Percentiles rank a stretch among this genome's conserved stretches.
Conservation (phyloP, 2,797 vertebrate genomes). For the Anabacerthia variegaticeps region DNA sequence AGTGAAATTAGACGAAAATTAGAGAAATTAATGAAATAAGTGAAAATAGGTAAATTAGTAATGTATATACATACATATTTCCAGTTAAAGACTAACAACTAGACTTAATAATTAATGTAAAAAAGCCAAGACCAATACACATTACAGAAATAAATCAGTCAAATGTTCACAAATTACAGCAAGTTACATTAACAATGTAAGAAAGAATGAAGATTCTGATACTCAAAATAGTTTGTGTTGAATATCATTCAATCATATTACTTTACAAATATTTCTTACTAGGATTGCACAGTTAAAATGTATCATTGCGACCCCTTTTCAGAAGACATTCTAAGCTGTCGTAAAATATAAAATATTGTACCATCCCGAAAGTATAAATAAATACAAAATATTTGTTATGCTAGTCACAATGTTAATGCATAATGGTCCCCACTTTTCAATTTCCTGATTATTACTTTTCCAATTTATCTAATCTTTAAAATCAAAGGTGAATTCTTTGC, state of each 20-base stretch:
- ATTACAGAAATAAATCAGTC: not conserved
- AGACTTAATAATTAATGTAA: not conserved
- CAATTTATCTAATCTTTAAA: constrained; percentile 60
- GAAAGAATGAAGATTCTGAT: not conserved
- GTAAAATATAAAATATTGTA: constrained; percentile 20
- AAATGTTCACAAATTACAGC: not conserved
- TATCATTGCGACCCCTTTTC: not conserved
- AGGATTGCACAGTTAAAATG: not conserved
- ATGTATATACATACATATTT: not conserved
- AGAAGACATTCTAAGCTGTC: constrained; percentile 10
- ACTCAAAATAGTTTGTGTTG: not conserved
- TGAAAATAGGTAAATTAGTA: not conserved
- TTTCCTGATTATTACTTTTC: constrained; percentile 46
- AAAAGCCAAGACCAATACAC: not conserved
- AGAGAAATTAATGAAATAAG: not conserved
- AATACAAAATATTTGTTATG: not conserved
- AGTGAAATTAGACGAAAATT: not conserved
- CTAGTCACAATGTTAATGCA: constrained; percentile 16
- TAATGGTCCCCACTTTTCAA: constrained; percentile 39
- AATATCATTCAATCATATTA: not conserved
- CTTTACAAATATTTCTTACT: not conserved
- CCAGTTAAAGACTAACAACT: not conserved
- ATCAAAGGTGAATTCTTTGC: constrained; percentile 42
- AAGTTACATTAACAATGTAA: not conserved
- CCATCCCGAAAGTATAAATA: constrained; percentile 16